Base-by-base conservation (phyloP, 2,888 invertebrate genomes). In the Lamproptera curius region DNA sequence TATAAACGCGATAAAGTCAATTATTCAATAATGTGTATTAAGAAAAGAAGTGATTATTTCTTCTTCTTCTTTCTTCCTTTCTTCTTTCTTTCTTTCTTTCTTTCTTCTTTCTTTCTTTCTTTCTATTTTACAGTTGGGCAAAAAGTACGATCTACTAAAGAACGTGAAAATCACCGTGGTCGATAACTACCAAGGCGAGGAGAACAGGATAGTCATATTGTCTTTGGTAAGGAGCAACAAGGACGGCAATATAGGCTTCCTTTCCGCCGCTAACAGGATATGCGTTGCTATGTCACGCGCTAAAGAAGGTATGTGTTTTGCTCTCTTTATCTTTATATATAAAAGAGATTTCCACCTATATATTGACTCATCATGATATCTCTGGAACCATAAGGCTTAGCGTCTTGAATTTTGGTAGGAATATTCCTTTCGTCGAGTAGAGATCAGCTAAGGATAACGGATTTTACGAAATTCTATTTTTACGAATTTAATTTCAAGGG, bases 111-210 rank as follows among this genome's bases (percentile, higher is more conserved):
- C 4, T 6, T 23, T 23, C 4, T 23, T 23, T 23, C 4, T 23
- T 8, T 4, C 8, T 23, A 23, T 23, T 23, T 54, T 53, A 10
- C 65, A 87, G 86, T 36, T 80, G 8, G 73, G 75, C 47, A 76
- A 68, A 56, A 72, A 71, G n/a, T 65, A 74, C 46, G 46, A 56
- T 0, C 46, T 74, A 1, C 71, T 91, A 2, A 61, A 74, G 17
- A 85, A 89, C 31, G 88, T 94, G 4, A 82, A 89, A 53, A 89
- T 94, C 14, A 89, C 91, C 0, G 91, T 91, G 0, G 92, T 95
- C 1, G 95, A 95, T 69, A 94, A 93, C 67, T 95, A 90, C 63
- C 95, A 95, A 81, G 95, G 95, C 0, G 92, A 94, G 64, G 95
- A 95, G 82, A 92, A 90, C 65, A 91, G 91, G 66, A 94, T 95